phyloP scores from a whole-genome alignment of 92 coral and sea anemone genomes.

The Anthopleura xanthogrammica region DNA sequence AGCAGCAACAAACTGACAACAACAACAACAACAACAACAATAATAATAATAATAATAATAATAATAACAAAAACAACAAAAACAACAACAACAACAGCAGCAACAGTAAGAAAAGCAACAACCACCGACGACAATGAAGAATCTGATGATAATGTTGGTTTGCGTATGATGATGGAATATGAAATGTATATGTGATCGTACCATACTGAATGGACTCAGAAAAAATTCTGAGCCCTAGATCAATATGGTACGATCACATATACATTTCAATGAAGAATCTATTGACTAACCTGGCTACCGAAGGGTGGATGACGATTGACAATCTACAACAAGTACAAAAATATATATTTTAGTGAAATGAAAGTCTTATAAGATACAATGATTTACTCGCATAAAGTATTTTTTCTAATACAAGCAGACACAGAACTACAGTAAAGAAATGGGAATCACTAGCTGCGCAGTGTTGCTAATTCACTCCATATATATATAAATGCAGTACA shows the following conservation, averaged over 20 bases:
- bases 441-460: background rate
- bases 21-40: background rate
- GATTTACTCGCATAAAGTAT: background rate
- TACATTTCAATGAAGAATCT: too few species aligned
- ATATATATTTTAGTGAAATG: background rate
- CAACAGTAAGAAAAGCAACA: background rate
- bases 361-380: background rate
- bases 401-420: background rate
- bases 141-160: too few species aligned
- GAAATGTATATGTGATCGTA: too few species aligned
- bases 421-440: too few species aligned
- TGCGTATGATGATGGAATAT: too few species aligned
- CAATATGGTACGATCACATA: too few species aligned
- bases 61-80: background rate
- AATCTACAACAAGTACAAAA: slow-evolving; percentile 54
- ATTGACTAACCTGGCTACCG: slow-evolving; percentile 84
- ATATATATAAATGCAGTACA: too few species aligned
- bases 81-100: background rate
- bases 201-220: too few species aligned
- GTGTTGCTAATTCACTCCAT: background rate
- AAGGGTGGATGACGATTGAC: slow-evolving; percentile 99
- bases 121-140: too few species aligned
- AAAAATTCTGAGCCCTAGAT: too few species aligned
- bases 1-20: background rate
- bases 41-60: too few species aligned